Conservation (phyloP, 2,797 vertebrate species). For the Avahi laniger region DNA sequence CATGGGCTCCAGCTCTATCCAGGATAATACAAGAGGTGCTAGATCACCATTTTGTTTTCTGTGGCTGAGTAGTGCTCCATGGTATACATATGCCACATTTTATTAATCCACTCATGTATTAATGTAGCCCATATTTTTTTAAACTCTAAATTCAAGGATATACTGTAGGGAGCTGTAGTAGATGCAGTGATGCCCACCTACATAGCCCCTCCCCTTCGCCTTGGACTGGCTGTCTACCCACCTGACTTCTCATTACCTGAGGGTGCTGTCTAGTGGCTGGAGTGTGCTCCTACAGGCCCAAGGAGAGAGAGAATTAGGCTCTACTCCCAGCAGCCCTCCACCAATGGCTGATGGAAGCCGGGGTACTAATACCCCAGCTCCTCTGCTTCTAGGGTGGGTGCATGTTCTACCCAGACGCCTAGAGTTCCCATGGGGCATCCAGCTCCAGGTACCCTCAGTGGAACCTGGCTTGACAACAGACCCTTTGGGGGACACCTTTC, state of each 20-base stretch:
- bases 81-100: too few relatives aligned
- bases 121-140: not conserved
- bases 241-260: not conserved
- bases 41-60: too few relatives aligned
- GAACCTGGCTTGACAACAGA: not conserved
- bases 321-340: not conserved
- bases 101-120: too few relatives aligned
- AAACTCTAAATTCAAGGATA: not conserved
- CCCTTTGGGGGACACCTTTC: not conserved
- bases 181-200: not conserved
- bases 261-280: not conserved
- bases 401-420: not conserved
- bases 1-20: too few relatives aligned
- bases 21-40: too few relatives aligned
- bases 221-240: not conserved
- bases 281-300: not conserved
- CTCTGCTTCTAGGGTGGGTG: not conserved
- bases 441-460: not conserved
- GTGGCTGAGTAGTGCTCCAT: too few relatives aligned
- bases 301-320: not conserved
- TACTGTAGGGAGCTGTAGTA: accelerated
- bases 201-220: not conserved
- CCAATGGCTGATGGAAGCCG: not conserved
- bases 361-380: not conserved
- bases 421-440: not conserved